Percentiles rank a stretch among this genome's conserved stretches.
These are phyloP conservation scores for Diaphora mendica DNA, from an alignment of 2,888 invertebrate species.

Conservation along the genomic window DNA sequence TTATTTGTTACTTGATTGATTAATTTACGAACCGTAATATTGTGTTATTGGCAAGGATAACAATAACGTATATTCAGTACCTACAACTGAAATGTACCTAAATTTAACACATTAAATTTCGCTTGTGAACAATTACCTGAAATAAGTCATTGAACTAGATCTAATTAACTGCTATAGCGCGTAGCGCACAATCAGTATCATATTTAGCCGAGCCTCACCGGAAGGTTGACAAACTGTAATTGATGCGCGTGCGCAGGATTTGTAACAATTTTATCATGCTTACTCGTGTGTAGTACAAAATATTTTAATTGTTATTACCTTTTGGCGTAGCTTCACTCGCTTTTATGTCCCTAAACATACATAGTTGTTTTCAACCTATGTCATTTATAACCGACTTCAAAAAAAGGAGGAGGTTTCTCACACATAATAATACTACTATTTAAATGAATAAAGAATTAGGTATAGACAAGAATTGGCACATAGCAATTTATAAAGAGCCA, in stretches of 20 bases:
- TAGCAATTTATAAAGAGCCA: no score
- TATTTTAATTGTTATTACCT: constrained; percentile 1
- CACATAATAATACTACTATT: no score
- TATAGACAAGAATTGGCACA: no score
- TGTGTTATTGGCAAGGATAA: no score
- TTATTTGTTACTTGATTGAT: no score
- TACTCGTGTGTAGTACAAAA: not conserved
- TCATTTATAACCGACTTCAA: not conserved
- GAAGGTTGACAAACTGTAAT: constrained; percentile 48
- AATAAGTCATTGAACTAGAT: constrained; percentile 5
- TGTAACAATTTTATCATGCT: constrained; percentile 3
- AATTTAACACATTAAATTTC: not conserved
- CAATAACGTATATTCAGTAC: no score
- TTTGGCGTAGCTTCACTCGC: not conserved
- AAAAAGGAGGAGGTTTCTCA: no score
- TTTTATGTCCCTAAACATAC: not conserved
- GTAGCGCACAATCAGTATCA: constrained; percentile 11
- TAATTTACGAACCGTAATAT: no score
- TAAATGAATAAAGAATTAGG: no score
- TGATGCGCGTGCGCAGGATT: constrained; percentile 11
- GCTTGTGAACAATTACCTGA: not conserved
- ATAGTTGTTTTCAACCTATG: no score
- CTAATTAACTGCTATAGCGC: not conserved
- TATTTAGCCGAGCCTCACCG: constrained; percentile 39
- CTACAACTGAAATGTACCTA: not conserved